These are phyloP conservation scores for Sinonovacula constricta DNA, from an alignment of 1,140 invertebrate genomes.

Conservation along the genomic window DNA sequence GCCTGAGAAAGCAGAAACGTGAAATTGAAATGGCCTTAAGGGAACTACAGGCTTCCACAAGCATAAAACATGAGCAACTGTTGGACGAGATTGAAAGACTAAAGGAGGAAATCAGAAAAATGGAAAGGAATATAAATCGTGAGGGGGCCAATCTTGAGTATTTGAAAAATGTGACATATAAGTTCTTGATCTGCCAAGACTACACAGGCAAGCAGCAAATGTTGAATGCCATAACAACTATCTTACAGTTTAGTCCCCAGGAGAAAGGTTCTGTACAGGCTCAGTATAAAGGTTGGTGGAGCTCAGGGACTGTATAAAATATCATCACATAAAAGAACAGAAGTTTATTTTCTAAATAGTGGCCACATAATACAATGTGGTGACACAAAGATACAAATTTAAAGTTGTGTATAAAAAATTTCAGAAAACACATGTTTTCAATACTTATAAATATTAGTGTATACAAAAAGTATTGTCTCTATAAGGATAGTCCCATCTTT, in stretches of 20 bases:
- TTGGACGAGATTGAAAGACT: slow-evolving; percentile 81
- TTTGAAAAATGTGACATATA: slow-evolving; percentile 92
- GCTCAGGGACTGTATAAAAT: too few relatives aligned
- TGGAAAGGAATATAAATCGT: slow-evolving; percentile 87
- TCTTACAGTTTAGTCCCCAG: slow-evolving; percentile 87
- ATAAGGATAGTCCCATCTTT: too few relatives aligned
- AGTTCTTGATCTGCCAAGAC: slow-evolving; percentile 87
- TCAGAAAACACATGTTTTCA: too few relatives aligned
- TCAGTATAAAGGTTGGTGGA: slow-evolving; percentile 66
- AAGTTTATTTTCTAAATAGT: too few relatives aligned
- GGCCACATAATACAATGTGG: too few relatives aligned
- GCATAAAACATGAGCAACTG: slow-evolving; percentile 82
- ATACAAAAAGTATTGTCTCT: too few relatives aligned
- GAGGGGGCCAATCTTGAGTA: slow-evolving; percentile 94
- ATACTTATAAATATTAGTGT: too few relatives aligned
- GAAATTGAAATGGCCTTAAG: slow-evolving; percentile 84
- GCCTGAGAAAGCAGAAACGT: slow-evolving; percentile 86
- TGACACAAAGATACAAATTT: too few relatives aligned
- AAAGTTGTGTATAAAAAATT: too few relatives aligned
- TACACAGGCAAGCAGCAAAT: slow-evolving; percentile 86
- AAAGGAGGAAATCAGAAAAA: slow-evolving; percentile 81
- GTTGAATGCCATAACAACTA: slow-evolving; percentile 92
- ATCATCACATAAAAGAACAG: too few relatives aligned
- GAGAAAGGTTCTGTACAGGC: slow-evolving; percentile 82
- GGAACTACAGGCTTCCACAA: slow-evolving; percentile 82